These are phyloP conservation scores for Hanleya hanleyi DNA, from an alignment of 2,888 invertebrate genomes.

Conservation along the genomic window DNA sequence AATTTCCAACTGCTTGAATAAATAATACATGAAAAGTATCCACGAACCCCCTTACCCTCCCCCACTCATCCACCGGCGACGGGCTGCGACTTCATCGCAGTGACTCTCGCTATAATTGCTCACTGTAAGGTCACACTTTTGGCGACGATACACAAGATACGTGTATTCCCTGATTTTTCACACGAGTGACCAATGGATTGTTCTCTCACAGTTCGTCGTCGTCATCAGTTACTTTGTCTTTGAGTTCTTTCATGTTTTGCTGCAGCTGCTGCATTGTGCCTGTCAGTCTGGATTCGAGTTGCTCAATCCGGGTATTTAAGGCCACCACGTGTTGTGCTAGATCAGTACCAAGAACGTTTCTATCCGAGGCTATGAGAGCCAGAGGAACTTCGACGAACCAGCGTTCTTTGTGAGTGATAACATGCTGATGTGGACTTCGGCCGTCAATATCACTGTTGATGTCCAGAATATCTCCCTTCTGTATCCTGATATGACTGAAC, in stretches of 20 bases:
- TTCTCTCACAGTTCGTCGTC: no score
- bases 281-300: not conserved
- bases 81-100: no score
- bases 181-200: no score
- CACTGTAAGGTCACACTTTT: no score
- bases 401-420: not conserved
- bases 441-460: not conserved
- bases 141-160: no score
- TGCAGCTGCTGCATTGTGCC: not conserved
- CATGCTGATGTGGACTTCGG: not conserved
- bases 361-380: not conserved
- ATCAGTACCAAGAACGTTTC: not conserved
- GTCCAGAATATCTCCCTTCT: not conserved
- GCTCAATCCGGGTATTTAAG: not conserved
- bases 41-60: no score
- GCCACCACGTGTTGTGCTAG: not conserved
- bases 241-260: not conserved
- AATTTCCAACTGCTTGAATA: no score
- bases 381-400: not conserved
- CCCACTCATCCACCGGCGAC: no score
- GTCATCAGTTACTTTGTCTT: not conserved
- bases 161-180: no score
- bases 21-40: no score
- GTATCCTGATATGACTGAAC: constrained; percentile 37
- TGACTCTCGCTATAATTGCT: no score